Evolutionary conservation across 2,113 vertebrate species (phyloP).

Genomic region (Jaculus jaculus): DNA sequence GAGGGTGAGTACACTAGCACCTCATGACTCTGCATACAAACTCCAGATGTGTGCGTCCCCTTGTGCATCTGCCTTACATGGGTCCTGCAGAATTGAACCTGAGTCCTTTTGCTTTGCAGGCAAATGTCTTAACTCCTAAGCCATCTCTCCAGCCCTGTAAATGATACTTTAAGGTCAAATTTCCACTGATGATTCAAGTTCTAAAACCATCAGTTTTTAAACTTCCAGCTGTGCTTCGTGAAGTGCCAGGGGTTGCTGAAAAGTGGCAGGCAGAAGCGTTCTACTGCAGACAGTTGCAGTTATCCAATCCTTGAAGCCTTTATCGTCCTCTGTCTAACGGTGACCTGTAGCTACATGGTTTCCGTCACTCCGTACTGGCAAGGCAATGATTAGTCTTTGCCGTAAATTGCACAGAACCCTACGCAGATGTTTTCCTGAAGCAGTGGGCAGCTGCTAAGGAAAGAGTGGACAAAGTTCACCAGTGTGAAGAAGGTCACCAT

Average conservation of each 20-base stretch:
- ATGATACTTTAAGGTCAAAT: neutral
- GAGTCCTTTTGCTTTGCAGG: too few species aligned
- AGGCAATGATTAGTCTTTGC: neutral
- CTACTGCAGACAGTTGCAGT: neutral
- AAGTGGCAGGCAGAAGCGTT: slow-evolving; percentile 48
- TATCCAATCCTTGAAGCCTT: neutral
- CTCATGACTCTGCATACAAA: too few species aligned
- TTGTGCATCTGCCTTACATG: too few species aligned
- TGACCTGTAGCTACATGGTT: neutral
- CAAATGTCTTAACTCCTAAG: too few species aligned
- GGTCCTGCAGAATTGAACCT: too few species aligned
- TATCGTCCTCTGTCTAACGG: neutral
- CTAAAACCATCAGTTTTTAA: neutral
- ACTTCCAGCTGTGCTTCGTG: slow-evolving; percentile 38
- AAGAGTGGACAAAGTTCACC: neutral
- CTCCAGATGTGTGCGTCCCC: too few species aligned
- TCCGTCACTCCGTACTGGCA: slow-evolving; percentile 17
- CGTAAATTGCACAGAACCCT: neutral
- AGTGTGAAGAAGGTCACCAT: slow-evolving; percentile 17
- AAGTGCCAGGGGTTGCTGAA: neutral
- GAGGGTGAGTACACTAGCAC: too few species aligned
- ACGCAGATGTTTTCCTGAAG: neutral
- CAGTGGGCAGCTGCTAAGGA: slow-evolving; percentile 34
- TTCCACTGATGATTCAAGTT: neutral
- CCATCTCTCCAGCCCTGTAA: too few species aligned